These are phyloP conservation scores for Tachycineta bicolor DNA, from an alignment of 2,113 vertebrate species.

Conservation along the genomic window DNA sequence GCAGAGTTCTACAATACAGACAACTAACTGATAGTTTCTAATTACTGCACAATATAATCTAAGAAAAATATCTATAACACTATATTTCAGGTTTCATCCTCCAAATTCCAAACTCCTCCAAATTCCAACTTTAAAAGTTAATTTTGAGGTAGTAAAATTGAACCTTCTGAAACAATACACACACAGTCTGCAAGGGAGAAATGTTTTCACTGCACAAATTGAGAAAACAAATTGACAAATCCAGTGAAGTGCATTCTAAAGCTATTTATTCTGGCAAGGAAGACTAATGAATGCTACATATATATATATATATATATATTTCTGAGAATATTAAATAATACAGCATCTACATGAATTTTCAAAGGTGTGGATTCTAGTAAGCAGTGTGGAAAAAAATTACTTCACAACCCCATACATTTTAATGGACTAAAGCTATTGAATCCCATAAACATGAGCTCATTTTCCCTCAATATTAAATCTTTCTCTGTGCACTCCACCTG, in stretches of 20 bases:
- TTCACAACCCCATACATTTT: background rate
- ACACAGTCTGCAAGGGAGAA: background rate
- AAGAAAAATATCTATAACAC: conserved; percentile 26
- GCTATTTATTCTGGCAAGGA: background rate
- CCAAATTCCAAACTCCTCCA: background rate
- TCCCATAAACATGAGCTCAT: background rate
- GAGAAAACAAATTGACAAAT: conserved; percentile 35
- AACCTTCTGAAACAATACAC: conserved; percentile 4
- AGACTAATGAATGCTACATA: conserved; percentile 12
- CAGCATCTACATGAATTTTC: background rate
- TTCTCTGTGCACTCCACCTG: background rate
- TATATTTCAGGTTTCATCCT: conserved; percentile 12
- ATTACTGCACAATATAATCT: conserved; percentile 2
- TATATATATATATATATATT: background rate
- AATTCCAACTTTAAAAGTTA: conserved; percentile 31
- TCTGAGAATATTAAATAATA: background rate
- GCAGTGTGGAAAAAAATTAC: background rate
- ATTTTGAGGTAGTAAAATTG: conserved; percentile 15
- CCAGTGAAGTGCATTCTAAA: background rate
- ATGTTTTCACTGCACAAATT: background rate
- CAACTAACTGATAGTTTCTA: conserved; percentile 37
- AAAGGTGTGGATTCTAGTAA: background rate
- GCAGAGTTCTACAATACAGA: conserved; percentile 19
- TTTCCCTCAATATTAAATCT: background rate
- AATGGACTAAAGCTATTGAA: background rate